Evolutionary conservation across 2,113 vertebrate genomes (phyloP).

Genomic region (Furnarius figulus): DNA sequence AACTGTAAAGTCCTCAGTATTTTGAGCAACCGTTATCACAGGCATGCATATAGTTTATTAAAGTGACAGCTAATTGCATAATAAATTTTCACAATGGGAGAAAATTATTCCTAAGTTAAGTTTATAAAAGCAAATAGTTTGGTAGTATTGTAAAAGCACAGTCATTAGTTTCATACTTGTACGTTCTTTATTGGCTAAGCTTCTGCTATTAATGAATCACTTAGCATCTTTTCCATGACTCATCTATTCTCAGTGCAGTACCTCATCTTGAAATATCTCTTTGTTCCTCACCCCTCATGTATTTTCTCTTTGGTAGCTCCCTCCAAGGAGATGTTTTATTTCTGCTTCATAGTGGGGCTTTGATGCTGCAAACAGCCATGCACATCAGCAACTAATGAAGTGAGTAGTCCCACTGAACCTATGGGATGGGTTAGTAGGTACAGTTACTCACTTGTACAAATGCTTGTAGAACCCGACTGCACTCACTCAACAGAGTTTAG

Average conservation of each 20-base stretch:
- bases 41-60: constrained; percentile 60
- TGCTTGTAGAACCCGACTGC: neutral
- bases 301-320: constrained; percentile 7
- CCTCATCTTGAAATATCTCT: constrained; percentile 53
- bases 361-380: neutral
- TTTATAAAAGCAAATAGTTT: constrained; percentile 60
- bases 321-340: constrained; percentile 39
- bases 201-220: constrained; percentile 59
- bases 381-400: neutral
- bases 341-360: neutral
- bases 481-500: neutral
- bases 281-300: constrained; percentile 8
- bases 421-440: neutral
- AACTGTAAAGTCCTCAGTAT: constrained; percentile 69
- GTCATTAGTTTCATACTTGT: constrained; percentile 55
- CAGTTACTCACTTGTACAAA: neutral
- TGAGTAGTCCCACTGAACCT: neutral
- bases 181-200: constrained; percentile 19
- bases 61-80: constrained; percentile 62
- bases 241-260: constrained; percentile 50
- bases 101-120: constrained; percentile 61
- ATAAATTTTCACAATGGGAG: constrained; percentile 72
- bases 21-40: constrained; percentile 70
- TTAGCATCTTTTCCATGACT: constrained; percentile 58
- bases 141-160: constrained; percentile 37